Evolutionary conservation across 37 sponge, comb jelly and placozoan species (phyloP).

Genomic region (Crambe crambe): DNA sequence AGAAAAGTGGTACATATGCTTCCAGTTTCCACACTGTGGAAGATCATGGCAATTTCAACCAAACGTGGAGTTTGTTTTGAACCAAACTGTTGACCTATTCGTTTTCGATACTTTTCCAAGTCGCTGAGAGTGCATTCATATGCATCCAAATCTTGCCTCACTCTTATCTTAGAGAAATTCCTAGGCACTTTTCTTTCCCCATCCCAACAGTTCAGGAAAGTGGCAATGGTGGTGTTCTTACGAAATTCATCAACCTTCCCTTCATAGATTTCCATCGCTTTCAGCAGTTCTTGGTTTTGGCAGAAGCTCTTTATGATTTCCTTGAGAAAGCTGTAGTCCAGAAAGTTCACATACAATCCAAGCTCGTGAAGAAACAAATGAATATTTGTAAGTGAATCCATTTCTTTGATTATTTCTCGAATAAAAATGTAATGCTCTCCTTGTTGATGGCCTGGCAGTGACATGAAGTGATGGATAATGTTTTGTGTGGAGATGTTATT

Average conservation of each 20-base stretch:
- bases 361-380: neutral
- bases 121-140: neutral
- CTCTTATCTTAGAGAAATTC: neutral
- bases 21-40: neutral
- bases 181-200: neutral
- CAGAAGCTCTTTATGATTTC: neutral
- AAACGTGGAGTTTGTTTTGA: neutral
- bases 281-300: neutral
- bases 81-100: neutral
- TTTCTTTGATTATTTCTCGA: neutral
- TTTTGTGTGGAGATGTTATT: neutral
- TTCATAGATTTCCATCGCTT: neutral
- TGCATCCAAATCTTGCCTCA: neutral
- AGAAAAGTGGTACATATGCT: neutral
- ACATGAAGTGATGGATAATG: neutral
- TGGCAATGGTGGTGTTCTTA: neutral
- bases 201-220: neutral
- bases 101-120: neutral
- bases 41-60: conserved; percentile 9
- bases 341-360: neutral
- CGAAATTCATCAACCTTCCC: neutral
- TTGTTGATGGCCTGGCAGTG: neutral
- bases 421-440: neutral
- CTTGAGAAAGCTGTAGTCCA: neutral
- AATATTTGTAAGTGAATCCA: neutral